These are phyloP conservation scores for Serilophus lunatus DNA, from an alignment of 2,113 vertebrate species.

Conservation along the genomic window DNA sequence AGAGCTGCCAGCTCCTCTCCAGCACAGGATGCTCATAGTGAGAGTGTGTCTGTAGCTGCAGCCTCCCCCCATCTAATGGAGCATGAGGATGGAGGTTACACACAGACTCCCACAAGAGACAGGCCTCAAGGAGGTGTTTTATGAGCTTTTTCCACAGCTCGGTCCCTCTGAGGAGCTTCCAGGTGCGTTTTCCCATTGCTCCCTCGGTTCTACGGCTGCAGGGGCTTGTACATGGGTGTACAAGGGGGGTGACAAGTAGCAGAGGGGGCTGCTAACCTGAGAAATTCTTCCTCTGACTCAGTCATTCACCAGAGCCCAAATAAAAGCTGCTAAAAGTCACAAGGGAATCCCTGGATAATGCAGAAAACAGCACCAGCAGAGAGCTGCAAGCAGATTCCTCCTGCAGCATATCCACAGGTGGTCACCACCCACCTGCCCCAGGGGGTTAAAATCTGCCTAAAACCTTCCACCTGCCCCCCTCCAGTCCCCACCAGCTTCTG, in stretches of 20 bases:
- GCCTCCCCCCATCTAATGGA: background rate
- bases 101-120: background rate
- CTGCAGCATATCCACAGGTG: background rate
- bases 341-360: background rate
- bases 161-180: background rate
- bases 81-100: background rate
- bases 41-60: background rate
- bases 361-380: background rate
- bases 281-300: background rate
- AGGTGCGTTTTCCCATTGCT: background rate
- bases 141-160: background rate
- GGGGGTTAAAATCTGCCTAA: background rate
- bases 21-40: rapidly evolving
- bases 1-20: background rate
- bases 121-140: slow-evolving; percentile 20
- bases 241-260: background rate
- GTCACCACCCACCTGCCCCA: background rate
- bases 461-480: background rate
- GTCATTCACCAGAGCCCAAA: background rate
- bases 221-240: rapidly evolving
- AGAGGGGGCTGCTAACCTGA: background rate
- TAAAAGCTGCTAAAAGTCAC: background rate
- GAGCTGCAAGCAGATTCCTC: background rate
- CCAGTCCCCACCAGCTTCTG: background rate
- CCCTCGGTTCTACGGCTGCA: background rate